Conservation (phyloP, 2,888 invertebrate species). For the Lasioglossum vierecki region DNA sequence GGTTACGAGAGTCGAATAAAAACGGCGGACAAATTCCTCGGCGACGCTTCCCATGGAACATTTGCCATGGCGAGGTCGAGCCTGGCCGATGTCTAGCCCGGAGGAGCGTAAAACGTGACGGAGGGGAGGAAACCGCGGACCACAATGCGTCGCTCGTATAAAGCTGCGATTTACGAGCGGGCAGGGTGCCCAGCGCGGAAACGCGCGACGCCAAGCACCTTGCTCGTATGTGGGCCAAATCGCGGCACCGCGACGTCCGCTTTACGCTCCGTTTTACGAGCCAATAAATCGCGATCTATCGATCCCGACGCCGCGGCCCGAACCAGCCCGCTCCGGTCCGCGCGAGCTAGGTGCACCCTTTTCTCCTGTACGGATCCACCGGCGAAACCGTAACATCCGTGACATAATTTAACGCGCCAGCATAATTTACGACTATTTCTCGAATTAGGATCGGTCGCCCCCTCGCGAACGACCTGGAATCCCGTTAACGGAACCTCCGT, state of each 20-base stretch:
- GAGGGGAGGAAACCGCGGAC: slow-evolving; percentile 78
- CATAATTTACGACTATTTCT: slow-evolving; percentile 23
- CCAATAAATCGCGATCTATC: slow-evolving; percentile 79
- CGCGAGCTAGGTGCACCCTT: not conserved
- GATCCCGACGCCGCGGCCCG: slow-evolving; percentile 62
- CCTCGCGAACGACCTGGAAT: not conserved
- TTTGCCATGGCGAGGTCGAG: slow-evolving; percentile 5
- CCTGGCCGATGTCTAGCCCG: slow-evolving; percentile 12
- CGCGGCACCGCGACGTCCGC: slow-evolving; percentile 67
- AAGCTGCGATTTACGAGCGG: slow-evolving; percentile 77
- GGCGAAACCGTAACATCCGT: slow-evolving; percentile 32
- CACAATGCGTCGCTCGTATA: slow-evolving; percentile 72
- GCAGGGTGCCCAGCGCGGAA: slow-evolving; percentile 44
- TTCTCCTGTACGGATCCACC: slow-evolving; percentile 19
- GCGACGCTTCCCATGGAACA: slow-evolving; percentile 3
- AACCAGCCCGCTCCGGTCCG: slow-evolving; percentile 12
- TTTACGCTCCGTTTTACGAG: slow-evolving; percentile 79
- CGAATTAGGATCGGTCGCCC: slow-evolving; percentile 24
- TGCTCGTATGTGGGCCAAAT: slow-evolving; percentile 79
- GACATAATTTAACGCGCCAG: slow-evolving; percentile 48
- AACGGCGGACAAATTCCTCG: not conserved
- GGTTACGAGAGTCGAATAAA: not conserved
- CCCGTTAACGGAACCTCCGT: not conserved
- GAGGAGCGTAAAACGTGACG: slow-evolving; percentile 65
- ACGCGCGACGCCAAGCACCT: slow-evolving; percentile 59